These are phyloP conservation scores for Triplophysa bombifrons DNA, from an alignment of 2,797 vertebrate genomes.

Conservation along the genomic window DNA sequence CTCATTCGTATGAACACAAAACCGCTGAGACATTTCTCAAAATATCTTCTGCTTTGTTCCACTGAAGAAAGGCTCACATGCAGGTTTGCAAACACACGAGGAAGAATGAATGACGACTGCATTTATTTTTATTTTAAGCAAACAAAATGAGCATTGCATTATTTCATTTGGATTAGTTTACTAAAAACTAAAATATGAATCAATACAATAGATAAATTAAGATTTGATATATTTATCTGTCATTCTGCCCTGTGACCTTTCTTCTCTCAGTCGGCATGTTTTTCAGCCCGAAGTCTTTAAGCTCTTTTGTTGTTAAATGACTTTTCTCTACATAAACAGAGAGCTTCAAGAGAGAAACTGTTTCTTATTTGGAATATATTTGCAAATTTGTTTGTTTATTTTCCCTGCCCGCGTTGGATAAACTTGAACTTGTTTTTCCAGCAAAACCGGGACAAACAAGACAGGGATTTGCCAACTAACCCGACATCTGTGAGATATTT, in stretches of 20 bases:
- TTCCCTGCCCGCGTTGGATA: slow-evolving; percentile 57
- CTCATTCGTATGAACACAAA: too few relatives aligned
- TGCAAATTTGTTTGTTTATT: slow-evolving; percentile 63
- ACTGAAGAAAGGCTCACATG: too few relatives aligned
- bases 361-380: slow-evolving; percentile 59
- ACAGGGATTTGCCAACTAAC: slow-evolving; percentile 44
- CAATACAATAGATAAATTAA: too few relatives aligned
- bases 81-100: too few relatives aligned
- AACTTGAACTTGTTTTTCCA: slow-evolving; percentile 54
- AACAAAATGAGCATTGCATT: too few relatives aligned
- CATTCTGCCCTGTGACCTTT: neutral
- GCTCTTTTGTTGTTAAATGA: slow-evolving; percentile 1
- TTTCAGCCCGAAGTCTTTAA: neutral
- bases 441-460: slow-evolving; percentile 52
- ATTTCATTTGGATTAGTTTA: too few relatives aligned
- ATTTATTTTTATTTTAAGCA: too few relatives aligned
- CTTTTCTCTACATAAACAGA: slow-evolving; percentile 23
- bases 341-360: slow-evolving; percentile 41
- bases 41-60: too few relatives aligned
- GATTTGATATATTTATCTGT: neutral
- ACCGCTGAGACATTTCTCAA: too few relatives aligned
- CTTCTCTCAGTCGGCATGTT: neutral
- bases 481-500: slow-evolving; percentile 78
- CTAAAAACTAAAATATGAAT: too few relatives aligned
- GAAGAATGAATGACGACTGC: too few relatives aligned